Base-by-base conservation (phyloP, 2,888 invertebrate genomes). In the Apomyelois bistriatella region DNA sequence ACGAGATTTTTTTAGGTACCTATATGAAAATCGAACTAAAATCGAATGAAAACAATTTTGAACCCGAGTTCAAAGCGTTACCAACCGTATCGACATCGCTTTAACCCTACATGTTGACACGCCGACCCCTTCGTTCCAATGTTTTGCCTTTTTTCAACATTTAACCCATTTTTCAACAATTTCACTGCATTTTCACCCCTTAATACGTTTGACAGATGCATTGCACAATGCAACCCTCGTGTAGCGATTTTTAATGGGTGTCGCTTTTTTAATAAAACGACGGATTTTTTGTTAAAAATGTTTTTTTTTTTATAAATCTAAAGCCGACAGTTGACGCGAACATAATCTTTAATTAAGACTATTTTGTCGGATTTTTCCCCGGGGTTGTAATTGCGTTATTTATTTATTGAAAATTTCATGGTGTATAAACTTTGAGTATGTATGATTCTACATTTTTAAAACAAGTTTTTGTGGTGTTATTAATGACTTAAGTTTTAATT, bases 241-340 rank as follows among this genome's bases (percentile, higher is more conserved):
- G 58, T 55, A 60, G 64, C 72, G 69, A 80, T 84, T 85, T 22
- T 85, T 84, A 89, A 88, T 85, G 87, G 82, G 66, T 82, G 86
- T 87, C 84, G 78, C 68, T 66, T 76, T 79, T 81, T 80, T 69
- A 65, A 64, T 65, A 70, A 82, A 84, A 66, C 57, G 60, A 53
- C 68, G 58, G 60, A 73, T 79, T 85, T 80, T 79, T 75, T 73
- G 54, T 53, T 55, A 60, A 60, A 58, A 57, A 55, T 47, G 55
- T 53, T 53, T 58, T 69, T 78, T 79, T 82, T 80, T 76, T 74
- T 73, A 65, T 74, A 72, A 80, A 78, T 83, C 79, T 73, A 87
- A 88, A 90, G 86, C 87, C 72, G 89, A 88, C 89, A 88, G 85
- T 88, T 90, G 89, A 90, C 89, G 89, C 89, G 87, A 67, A 89